Conservation (phyloP, 2,113 vertebrate genomes). For the Zosterops japonicus region DNA sequence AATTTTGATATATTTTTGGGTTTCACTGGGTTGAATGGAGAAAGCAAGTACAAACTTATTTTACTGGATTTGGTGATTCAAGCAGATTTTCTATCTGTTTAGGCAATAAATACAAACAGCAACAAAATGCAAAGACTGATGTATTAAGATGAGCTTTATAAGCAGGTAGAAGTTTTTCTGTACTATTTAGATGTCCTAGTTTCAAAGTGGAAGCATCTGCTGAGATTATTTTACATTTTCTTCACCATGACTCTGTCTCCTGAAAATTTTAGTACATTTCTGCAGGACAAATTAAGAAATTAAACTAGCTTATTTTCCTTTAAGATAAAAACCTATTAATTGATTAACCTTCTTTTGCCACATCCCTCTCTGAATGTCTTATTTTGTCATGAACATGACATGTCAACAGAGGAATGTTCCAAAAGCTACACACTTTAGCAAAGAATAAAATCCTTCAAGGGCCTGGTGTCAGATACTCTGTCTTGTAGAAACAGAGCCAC, state of each 20-base stretch:
- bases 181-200: not conserved
- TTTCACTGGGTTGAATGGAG: not conserved
- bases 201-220: not conserved
- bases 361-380: not conserved
- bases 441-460: not conserved
- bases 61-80: not conserved
- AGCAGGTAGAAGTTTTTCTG: not conserved
- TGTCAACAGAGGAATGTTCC: not conserved
- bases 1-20: not conserved
- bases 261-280: not conserved
- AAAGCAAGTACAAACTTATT: not conserved
- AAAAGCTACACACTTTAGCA: not conserved
- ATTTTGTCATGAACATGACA: not conserved
- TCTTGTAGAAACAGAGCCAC: not conserved
- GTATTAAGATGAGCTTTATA: not conserved
- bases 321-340: not conserved
- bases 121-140: not conserved
- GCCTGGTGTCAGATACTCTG: not conserved
- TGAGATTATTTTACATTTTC: not conserved
- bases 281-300: not conserved
- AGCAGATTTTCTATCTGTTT: not conserved
- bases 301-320: not conserved
- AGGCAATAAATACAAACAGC: not conserved
- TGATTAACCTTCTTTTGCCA: not conserved
- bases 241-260: not conserved